A percentile compares a stretch with the other conserved stretches of the same genome.
Conservation (phyloP, 2,888 invertebrate species). For the Pheosia gnoma region DNA sequence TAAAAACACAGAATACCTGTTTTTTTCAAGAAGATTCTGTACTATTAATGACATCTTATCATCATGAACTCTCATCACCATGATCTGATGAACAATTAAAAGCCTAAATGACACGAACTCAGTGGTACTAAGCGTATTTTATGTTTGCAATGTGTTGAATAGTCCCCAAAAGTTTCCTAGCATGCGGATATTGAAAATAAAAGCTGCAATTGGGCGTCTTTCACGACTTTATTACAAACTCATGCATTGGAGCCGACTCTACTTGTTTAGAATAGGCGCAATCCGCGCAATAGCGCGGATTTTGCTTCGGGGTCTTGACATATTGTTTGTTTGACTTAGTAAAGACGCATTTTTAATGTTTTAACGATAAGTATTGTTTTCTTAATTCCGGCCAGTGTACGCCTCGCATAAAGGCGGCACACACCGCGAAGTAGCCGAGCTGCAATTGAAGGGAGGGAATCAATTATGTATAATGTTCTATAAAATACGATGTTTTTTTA, state of each 20-base stretch:
- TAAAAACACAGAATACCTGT: too few species aligned
- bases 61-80: too few species aligned
- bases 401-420: too few species aligned
- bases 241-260: constrained; percentile 55
- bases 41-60: too few species aligned
- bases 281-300: constrained; percentile 29
- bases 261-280: constrained; percentile 54
- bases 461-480: too few species aligned
- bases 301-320: constrained; percentile 31
- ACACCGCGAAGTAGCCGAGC: too few species aligned
- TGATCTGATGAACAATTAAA: too few species aligned
- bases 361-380: neutral
- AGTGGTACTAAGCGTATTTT: constrained; percentile 28
- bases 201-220: constrained; percentile 55
- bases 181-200: constrained; percentile 70
- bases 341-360: constrained; percentile 15
- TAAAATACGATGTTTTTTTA: too few species aligned
- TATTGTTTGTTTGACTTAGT: too few species aligned
- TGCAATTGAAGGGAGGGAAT: too few species aligned
- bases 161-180: constrained; percentile 60
- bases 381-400: too few species aligned
- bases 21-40: too few species aligned
- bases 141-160: constrained; percentile 55
- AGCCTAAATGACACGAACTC: neutral
- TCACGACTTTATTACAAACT: constrained; percentile 61